Evolutionary conservation across 2,113 vertebrate species (phyloP).

Genomic region (Astur gentilis): DNA sequence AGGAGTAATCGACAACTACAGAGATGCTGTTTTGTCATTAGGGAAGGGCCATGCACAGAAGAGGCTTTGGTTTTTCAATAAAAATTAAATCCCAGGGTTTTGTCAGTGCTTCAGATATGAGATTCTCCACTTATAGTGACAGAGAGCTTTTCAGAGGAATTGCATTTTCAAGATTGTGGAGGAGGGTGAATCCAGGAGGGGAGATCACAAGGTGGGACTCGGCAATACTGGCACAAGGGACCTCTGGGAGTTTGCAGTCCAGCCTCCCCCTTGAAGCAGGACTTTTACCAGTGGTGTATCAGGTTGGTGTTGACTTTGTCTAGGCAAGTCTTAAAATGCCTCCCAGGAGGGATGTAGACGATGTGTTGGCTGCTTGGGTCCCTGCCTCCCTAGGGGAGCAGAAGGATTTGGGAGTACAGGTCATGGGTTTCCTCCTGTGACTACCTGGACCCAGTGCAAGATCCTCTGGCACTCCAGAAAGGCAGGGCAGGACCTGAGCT

Average conservation of each 20-base stretch:
- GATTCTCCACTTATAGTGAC: neutral
- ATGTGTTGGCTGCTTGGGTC: neutral
- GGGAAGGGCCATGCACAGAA: neutral
- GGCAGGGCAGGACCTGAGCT: neutral
- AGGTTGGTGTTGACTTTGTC: neutral
- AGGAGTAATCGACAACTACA: neutral
- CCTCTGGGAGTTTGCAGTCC: neutral
- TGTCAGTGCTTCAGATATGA: neutral
- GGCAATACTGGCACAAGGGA: neutral
- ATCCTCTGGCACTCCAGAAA: neutral
- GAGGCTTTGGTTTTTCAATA: neutral
- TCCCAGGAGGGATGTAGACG: neutral
- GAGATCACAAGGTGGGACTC: neutral
- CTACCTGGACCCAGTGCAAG: neutral
- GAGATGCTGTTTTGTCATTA: neutral
- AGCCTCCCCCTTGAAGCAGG: neutral
- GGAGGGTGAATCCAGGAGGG: neutral
- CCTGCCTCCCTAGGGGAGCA: neutral
- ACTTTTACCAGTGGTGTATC: neutral
- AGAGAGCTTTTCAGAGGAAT: neutral
- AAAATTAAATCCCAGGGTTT: neutral
- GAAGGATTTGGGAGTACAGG: neutral
- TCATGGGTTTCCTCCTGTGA: neutral
- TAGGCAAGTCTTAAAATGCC: neutral
- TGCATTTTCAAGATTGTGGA: neutral